Percentiles rank a stretch among this genome's conserved stretches.
Conservation (phyloP, 2,113 vertebrate species). For the Lepus europaeus region DNA sequence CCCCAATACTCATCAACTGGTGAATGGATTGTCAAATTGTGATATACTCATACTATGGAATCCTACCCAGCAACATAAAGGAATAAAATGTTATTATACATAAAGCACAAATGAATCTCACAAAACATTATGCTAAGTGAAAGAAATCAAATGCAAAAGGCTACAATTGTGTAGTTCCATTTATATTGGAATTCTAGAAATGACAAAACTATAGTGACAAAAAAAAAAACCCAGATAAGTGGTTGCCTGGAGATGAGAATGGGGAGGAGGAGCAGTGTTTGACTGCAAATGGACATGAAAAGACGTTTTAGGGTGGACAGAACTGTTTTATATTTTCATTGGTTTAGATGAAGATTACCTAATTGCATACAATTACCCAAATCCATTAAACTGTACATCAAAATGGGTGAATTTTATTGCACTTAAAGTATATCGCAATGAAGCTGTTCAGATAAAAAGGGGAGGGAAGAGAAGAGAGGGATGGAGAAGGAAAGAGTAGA, state of each 20-base stretch:
- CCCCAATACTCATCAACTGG: not conserved
- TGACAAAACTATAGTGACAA: not conserved
- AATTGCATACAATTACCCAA: not conserved
- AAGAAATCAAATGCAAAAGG: constrained; percentile 1
- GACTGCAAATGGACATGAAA: not conserved
- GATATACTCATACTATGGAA: not conserved
- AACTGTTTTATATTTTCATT: not conserved
- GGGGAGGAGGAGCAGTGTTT: not conserved
- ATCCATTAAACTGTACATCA: not conserved
- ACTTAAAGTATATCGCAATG: not conserved
- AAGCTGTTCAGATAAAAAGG: not conserved
- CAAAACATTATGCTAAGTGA: not conserved
- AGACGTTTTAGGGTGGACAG: not conserved
- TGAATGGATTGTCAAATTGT: not conserved
- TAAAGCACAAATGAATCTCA: not conserved
- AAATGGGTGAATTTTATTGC: not conserved
- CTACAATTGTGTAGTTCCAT: not conserved
- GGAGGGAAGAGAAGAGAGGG: not conserved
- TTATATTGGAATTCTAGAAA: constrained; percentile 36
- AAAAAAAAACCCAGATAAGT: not conserved
- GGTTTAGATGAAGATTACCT: not conserved
- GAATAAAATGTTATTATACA: not conserved
- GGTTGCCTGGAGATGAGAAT: not conserved
- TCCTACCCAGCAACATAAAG: not conserved
- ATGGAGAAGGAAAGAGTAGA: accelerated